Conservation (phyloP, 2,888 invertebrate species). For the Tineola bisselliella region DNA sequence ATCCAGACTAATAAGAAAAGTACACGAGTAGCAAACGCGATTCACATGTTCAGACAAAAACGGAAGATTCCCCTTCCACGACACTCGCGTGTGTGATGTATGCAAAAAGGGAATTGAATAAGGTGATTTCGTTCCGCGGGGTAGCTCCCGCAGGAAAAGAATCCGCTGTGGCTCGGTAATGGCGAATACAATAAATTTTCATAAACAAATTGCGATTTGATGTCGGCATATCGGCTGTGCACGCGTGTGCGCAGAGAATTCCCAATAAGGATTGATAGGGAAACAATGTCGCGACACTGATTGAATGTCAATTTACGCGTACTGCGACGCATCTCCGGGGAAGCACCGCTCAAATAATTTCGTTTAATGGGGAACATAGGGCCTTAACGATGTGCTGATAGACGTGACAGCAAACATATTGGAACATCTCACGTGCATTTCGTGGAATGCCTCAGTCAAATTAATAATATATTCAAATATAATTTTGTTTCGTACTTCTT, state of each 20-base stretch:
- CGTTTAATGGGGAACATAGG: conserved; percentile 48
- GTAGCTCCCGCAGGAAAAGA: conserved; percentile 64
- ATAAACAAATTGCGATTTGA: conserved; percentile 69
- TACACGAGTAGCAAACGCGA: conserved; percentile 61
- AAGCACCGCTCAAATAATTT: conserved; percentile 41
- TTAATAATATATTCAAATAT: too few species aligned
- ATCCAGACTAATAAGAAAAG: conserved; percentile 62
- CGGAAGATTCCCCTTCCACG: conserved; percentile 46
- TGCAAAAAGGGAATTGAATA: conserved; percentile 69
- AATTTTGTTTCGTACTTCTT: too few species aligned
- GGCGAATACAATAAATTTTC: conserved; percentile 69
- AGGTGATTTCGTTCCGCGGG: conserved; percentile 64
- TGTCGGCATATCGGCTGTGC: conserved; percentile 52
- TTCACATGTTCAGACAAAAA: conserved; percentile 65
- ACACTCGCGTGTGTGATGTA: conserved; percentile 60
- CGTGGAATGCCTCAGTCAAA: not conserved
- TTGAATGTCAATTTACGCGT: conserved; percentile 57
- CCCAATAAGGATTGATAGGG: conserved; percentile 65
- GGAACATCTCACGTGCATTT: conserved; percentile 20
- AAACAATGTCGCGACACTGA: conserved; percentile 65
- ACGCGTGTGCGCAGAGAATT: conserved; percentile 43
- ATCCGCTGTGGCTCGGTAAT: conserved; percentile 51
- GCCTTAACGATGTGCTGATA: conserved; percentile 52
- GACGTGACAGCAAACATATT: conserved; percentile 14
- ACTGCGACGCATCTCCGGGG: conserved; percentile 29